A percentile compares a stretch with the other conserved stretches of the same genome.
Conservation (phyloP, 1,140 invertebrate genomes). For the Pseudomyrmex gracilis region DNA sequence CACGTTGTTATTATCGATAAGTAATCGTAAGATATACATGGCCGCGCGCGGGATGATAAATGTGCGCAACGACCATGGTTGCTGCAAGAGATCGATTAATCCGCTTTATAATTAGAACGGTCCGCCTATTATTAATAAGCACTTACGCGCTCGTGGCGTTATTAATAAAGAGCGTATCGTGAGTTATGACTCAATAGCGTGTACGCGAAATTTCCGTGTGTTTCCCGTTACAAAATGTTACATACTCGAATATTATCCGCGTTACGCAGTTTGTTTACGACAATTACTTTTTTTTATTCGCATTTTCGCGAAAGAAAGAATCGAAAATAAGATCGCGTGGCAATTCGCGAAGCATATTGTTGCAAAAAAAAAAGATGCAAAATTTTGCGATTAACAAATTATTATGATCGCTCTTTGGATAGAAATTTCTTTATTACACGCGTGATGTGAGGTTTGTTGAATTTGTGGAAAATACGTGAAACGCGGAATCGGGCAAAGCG, state of each 20-base stretch:
- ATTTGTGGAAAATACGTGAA: neutral
- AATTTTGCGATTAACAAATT: neutral
- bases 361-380: no score
- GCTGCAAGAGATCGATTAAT: conserved; percentile 29
- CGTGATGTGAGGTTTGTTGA: neutral
- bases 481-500: neutral
- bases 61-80: neutral
- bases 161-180: conserved; percentile 9
- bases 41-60: conserved; percentile 18
- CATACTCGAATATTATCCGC: no score
- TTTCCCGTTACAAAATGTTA: neutral
- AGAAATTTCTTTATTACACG: no score
- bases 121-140: conserved; percentile 28
- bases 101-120: conserved; percentile 15
- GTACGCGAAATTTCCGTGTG: conserved; percentile 6
- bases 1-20: neutral
- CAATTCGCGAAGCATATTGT: no score
- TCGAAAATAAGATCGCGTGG: no score
- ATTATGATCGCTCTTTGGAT: neutral
- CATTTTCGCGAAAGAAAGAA: no score
- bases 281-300: no score
- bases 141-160: conserved; percentile 3
- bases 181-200: neutral
- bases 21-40: neutral
- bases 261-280: no score